Evolutionary conservation across 2,888 invertebrate genomes (phyloP).

Genomic region (Microplitis deprimator): DNA sequence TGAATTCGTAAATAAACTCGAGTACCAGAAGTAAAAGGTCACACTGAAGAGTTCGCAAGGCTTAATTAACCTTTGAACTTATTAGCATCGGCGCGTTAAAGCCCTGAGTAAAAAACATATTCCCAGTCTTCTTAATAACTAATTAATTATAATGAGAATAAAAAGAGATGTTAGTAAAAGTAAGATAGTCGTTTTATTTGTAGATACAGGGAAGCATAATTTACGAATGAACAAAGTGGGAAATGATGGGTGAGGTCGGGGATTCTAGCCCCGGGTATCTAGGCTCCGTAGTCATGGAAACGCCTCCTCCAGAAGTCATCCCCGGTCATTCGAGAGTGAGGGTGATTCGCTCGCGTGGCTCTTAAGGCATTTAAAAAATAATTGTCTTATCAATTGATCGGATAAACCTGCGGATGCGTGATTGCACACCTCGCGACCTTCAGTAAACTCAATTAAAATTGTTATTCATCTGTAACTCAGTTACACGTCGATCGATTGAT

Average conservation of each 20-base stretch:
- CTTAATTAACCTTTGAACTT: background rate
- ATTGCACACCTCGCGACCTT: background rate
- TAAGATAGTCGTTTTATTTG: background rate
- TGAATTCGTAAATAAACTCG: background rate
- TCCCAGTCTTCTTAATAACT: background rate
- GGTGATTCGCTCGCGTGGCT: background rate
- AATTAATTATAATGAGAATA: background rate
- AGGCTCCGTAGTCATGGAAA: constrained; percentile 57
- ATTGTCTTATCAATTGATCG: background rate
- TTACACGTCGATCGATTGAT: background rate
- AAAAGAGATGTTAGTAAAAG: background rate
- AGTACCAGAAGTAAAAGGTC: background rate
- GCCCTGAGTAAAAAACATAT: background rate
- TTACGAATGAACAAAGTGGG: constrained; percentile 7
- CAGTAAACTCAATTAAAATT: background rate
- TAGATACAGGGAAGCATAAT: background rate
- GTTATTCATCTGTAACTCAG: background rate
- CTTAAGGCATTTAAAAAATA: constrained; percentile 17
- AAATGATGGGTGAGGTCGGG: constrained; percentile 33
- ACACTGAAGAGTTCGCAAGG: background rate
- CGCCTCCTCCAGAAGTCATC: constrained; percentile 37
- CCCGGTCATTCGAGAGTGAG: constrained; percentile 27
- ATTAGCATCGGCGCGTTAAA: background rate
- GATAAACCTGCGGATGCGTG: background rate
- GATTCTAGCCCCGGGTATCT: constrained; percentile 55